Base-by-base conservation (phyloP, 2,113 vertebrate genomes). In the Chamaetylas fuelleborni region DNA sequence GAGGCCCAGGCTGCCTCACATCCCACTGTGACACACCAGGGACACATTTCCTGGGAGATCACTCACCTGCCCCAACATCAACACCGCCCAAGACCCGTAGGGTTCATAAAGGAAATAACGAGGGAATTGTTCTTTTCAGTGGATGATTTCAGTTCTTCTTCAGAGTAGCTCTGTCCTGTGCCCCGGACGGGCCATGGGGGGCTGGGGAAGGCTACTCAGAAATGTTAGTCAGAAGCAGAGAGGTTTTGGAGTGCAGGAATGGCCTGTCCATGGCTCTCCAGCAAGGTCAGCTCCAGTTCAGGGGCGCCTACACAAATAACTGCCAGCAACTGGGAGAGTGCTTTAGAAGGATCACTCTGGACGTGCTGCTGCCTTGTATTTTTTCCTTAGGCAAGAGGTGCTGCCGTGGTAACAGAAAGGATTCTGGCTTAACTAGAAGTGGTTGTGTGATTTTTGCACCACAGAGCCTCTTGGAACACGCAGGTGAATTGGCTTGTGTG, bases 21-120 rank as follows among this genome's bases (percentile, higher is more conserved):
- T 42, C 36, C 36, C 33, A 4, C n/a, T 34, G 34, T 12, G 40
- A 64, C 40, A 61, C 23, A 34, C 22, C 50, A 51, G 34, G 48
- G 5, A 45, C 70, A 5, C 5, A 6, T 34, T 47, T 57, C n/a
- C 45, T 22, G 4, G 64, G 47, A 74, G 5, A 81, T 33, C 28
- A 0, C 22, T 20, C 33, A 8, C n/a, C 34, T 36, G 34, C 56
- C 51, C 34, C 40, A 22, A 22, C n/a, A 11, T 31, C 65, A 43
- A 2, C 53, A 1, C 18, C 1, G 3, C 51, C 58, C 12, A 12
- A 54, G 24, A 19, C 9, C 25, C 1, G 0, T 6, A 13, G 17
- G 4, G 11, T 8, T 42, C 22, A 17, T 48, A 9, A 25, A 65
- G 70, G 15, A 60, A 79, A 22, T 28, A 28, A 34, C 0, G 0